Evolutionary conservation across 2,888 invertebrate species (phyloP), one percentile per base, ranked within the genome.

Genomic region (Marronus borbonicus): DNA sequence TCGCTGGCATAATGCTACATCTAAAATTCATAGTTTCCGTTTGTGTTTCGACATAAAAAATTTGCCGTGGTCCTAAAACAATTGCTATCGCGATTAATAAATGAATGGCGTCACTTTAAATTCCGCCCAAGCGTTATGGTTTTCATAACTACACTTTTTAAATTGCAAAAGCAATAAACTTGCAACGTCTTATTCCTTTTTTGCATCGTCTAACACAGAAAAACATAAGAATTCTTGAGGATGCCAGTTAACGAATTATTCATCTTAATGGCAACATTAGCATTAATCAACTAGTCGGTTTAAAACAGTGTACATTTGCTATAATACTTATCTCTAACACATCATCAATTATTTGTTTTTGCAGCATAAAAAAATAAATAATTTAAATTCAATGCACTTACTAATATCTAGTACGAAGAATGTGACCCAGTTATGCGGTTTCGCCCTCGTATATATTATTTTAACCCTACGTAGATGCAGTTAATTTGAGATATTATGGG

Each of bases 371-470:
- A 3, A 10, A 24, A 62, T 14, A 62, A 31, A 62, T 62, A 28
- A 14, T 14, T 62, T 14, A 28, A 28, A 60, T 60, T 60, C 24
- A 28, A 60, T 20, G 20, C 24, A 60, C 24, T 24, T 20, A 24
- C 28, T 1, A 31, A 62, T 62, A 31, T 31, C 28, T 62, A 62
- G n/a, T 62, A 28, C 14, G 14, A 14, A 20, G n/a, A 5, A 74
- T 74, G 72, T 60, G 72, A 74, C 72, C 72, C 44, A 74, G 20
- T 74, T 72, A 52, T 52, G 20, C 28, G 50, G 50, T 68, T 50
- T 50, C 49, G n/a, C 58, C 72, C 72, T 74, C 60, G 44, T 60
- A 74, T 60, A 62, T 60, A 74, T 72, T 58, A 58, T 55, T 70
- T 55, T 74, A 60, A 74, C 70, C 55, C 70, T 70, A 31, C 72